These are phyloP conservation scores for Drosophila peninsularis DNA, from an alignment of 2,888 invertebrate genomes.

Conservation along the genomic window DNA sequence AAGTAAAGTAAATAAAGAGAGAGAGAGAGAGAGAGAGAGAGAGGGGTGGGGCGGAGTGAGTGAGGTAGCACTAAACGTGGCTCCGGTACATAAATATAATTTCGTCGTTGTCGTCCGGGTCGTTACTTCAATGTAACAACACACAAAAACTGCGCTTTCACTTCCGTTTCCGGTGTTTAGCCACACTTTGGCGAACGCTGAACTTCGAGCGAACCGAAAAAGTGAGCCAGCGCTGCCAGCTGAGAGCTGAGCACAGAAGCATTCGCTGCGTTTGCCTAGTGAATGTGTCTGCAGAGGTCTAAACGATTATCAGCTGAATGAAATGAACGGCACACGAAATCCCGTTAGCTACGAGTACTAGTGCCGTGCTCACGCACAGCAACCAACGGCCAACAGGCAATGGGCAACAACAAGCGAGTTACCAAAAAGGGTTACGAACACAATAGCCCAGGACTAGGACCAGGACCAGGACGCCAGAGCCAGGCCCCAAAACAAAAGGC, in stretches of 20 bases:
- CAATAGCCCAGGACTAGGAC: too few relatives aligned
- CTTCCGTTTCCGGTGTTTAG: conserved; percentile 75
- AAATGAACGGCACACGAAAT: conserved; percentile 70
- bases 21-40: not conserved
- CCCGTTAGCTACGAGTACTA: conserved; percentile 43
- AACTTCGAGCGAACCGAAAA: conserved; percentile 29
- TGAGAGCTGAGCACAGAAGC: conserved; percentile 5
- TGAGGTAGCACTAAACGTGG: conserved; percentile 24
- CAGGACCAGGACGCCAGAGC: too few relatives aligned
- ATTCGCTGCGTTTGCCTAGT: conserved; percentile 36
- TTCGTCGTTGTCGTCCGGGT: conserved; percentile 58
- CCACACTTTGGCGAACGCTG: conserved; percentile 64
- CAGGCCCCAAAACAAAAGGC: conserved; percentile 63
- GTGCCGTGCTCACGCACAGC: conserved; percentile 46
- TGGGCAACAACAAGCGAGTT: conserved; percentile 18
- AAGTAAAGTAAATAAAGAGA: not conserved
- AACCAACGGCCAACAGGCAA: conserved; percentile 17
- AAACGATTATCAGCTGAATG: conserved; percentile 73
- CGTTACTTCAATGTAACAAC: conserved; percentile 61
- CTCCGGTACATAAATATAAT: conserved; percentile 66
- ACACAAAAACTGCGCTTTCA: conserved; percentile 75
- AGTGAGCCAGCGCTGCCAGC: conserved; percentile 3
- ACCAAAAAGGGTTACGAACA: conserved; percentile 61
- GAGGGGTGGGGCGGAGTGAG: too few relatives aligned
- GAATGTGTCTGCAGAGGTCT: conserved; percentile 71